Evolutionary conservation across 2,797 vertebrate species (phyloP), one percentile per base, ranked within the genome.

Genomic region (Tenualosa thibaudeaui): DNA sequence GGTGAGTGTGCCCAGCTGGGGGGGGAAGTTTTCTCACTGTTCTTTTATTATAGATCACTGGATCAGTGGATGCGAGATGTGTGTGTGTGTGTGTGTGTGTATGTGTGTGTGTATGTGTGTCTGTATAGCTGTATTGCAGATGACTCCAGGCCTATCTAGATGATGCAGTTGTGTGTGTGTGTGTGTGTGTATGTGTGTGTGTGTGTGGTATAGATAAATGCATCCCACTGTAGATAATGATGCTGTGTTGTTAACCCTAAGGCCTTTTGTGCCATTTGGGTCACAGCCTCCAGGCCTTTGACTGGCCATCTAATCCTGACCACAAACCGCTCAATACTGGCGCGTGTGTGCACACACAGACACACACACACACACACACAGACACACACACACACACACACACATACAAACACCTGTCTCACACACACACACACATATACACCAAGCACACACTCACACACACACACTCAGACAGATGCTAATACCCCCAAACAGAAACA

Each of bases 281-380:
- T 94, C 95, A 0, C 94, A 43, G 68, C 68, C 31, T 94, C 92
- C 97, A 99, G 24, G 95, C 93, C 2, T 97, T 96, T 0, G 96
- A 95, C 12, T 97, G 95, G 46, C 97, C 97, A 93, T 97, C 96
- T 0, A 95, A 97, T 75, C 98, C 0, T 98, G 97, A 85, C 96
- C 97, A 88, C 94, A 94, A 94, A 91, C 91, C 13, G 96, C 97
- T 0, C 97, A 98, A 90, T 97, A 98, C 98, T 98, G 84, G 15
- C 40, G 37, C 62, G 24, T n/a, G 24, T n/a, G 24, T n/a, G 4
- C n/a, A 60, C 58, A 60, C 58, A n/a, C 58, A 60, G 15, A 82
- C 81, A 82, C 81, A 54, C 81, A 54, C 81, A 82, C 81, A 54
- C 81, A 54, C 81, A 82, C 81, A 53, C 81, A 82, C 56, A 71